Base-by-base conservation (phyloP, 1,140 invertebrate species). In the Eriosoma lanigerum region DNA sequence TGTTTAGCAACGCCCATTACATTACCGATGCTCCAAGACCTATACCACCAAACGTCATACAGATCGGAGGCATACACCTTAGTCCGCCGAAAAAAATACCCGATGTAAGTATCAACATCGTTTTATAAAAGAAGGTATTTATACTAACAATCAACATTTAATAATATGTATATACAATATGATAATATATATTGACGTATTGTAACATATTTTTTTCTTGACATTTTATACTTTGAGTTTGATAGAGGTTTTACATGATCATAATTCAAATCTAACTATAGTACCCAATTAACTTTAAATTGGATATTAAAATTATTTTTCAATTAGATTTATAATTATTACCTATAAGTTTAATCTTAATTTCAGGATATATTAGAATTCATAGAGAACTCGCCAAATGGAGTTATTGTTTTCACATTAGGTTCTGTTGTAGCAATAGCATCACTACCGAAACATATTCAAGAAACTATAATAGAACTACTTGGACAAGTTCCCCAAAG, bases 391-490 rank as follows among this genome's bases (percentile, higher is more conserved):
- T 88, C 90, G 0, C 83, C 84, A 24, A 83, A 88, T 26, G 90
- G 90, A 3, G 88, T 89, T 1, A 87, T 91, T 54, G 88, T 89
- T 78, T 89, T 92, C 82, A 90, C 89, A 83, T 85, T 91, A 78
- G 90, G 90, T 6, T 87, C 88, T 5, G 87, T 87, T 60, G 83
- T 88, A 0, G 83, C 85, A 73, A 85, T 86, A 48, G 81, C 84
- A 0, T 82, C 86, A 10, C 83, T 89, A 72, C 84, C 86, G 0
- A 46, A 80, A 21, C 83, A 85, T 6, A 86, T 84, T 44, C 82
- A 86, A 0, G 62, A 84, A 9, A 84, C 82, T 0, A 84, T 91
- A 21, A 81, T 86, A n/a, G 82, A 85, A 60, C 85, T 84, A 13
- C 88, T 89, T 80, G 82, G 84, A n/a, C 86, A 87, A 81, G 82